Conservation (phyloP, 2,113 vertebrate species). For the Cygnus buccinator region DNA sequence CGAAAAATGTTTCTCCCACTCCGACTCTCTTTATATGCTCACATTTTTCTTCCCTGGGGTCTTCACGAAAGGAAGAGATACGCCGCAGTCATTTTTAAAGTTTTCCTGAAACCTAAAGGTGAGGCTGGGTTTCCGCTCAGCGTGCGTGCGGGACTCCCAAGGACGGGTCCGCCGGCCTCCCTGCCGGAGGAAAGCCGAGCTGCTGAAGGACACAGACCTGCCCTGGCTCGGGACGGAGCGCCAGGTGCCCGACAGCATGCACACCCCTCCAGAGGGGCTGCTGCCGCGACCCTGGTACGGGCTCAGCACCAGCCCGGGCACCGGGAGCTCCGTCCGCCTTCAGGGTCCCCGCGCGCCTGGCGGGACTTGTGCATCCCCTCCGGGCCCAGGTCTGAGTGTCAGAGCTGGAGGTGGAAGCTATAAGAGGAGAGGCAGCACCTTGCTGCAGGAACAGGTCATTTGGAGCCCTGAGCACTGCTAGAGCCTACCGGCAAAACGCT, state of each 20-base stretch:
- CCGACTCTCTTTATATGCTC: background rate
- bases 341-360: background rate
- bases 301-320: background rate
- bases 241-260: slow-evolving; percentile 10
- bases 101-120: background rate
- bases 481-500: background rate
- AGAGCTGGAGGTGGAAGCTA: background rate
- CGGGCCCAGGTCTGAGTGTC: background rate
- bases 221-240: background rate
- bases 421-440: background rate
- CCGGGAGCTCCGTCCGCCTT: background rate
- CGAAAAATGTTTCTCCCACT: slow-evolving; percentile 40
- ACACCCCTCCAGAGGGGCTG: rapidly evolving
- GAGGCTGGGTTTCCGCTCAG: background rate
- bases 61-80: slow-evolving; percentile 42
- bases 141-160: background rate
- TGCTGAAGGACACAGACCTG: background rate
- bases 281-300: background rate
- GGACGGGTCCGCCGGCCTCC: background rate
- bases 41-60: background rate
- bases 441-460: background rate
- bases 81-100: background rate
- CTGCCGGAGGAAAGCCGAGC: background rate
- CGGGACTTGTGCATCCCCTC: background rate
- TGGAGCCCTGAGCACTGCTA: background rate